phyloP scores from a whole-genome alignment of 2,797 vertebrate genomes.

The Mormyrops attenuatus region DNA sequence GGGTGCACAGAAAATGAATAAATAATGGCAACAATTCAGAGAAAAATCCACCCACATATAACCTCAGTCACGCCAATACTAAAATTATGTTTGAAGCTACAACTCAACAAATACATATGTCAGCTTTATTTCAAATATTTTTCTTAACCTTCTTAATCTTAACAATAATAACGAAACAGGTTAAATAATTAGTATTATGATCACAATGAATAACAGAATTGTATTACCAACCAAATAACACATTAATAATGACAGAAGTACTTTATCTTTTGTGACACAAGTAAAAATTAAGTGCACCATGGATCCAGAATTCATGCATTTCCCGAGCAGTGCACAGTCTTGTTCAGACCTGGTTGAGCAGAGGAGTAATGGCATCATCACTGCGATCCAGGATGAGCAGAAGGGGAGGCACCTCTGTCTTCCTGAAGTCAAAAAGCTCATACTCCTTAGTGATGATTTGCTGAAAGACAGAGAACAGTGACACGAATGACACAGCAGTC shows the following conservation, averaged over 20 bases:
- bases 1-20: background rate
- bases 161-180: background rate
- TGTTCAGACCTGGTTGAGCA: constrained; percentile 78
- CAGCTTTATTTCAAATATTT: background rate
- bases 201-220: background rate
- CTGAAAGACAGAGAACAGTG: constrained; percentile 49
- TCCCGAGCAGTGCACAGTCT: background rate
- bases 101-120: background rate
- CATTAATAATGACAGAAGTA: background rate
- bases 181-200: background rate
- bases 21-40: background rate
- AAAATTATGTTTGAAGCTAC: background rate
- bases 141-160: background rate
- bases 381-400: constrained; percentile 87
- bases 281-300: background rate
- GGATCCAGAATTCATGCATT: background rate
- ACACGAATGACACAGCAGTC: background rate
- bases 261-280: background rate
- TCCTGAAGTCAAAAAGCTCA: constrained; percentile 91
- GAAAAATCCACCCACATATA: background rate
- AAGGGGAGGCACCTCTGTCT: constrained; percentile 87
- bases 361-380: constrained; percentile 86
- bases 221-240: background rate
- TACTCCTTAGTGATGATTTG: constrained; percentile 97
- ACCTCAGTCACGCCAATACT: background rate